phyloP scores from a whole-genome alignment of 2,888 invertebrate genomes.

The Ypsolopha scabrella region DNA sequence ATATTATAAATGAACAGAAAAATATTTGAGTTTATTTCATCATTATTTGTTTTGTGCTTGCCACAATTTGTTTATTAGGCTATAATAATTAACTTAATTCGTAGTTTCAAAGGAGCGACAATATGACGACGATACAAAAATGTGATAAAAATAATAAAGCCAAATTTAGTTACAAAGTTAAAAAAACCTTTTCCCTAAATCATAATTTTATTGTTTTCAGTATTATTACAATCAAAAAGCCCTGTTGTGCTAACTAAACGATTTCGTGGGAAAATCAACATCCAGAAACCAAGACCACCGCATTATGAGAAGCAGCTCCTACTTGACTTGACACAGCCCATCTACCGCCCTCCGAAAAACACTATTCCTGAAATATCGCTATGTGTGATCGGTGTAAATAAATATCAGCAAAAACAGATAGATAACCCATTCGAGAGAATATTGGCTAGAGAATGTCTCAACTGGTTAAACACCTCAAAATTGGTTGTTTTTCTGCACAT shows the following conservation, averaged over 20 bases:
- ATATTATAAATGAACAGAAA: too few relatives aligned
- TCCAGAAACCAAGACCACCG: slow-evolving; percentile 78
- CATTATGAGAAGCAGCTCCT: slow-evolving; percentile 78
- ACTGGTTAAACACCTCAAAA: slow-evolving; percentile 78
- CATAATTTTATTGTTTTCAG: slow-evolving; percentile 29
- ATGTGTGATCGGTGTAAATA: slow-evolving; percentile 54
- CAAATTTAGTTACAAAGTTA: too few relatives aligned
- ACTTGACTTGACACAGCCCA: slow-evolving; percentile 75
- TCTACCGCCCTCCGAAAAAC: slow-evolving; percentile 57
- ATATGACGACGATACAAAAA: too few relatives aligned
- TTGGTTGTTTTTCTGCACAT: slow-evolving; percentile 79
- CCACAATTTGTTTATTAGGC: too few relatives aligned
- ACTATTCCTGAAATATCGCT: slow-evolving; percentile 52
- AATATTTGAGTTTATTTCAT: too few relatives aligned
- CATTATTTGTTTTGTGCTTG: too few relatives aligned
- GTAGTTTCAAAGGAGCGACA: too few relatives aligned
- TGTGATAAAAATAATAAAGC: too few relatives aligned
- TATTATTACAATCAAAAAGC: slow-evolving; percentile 41
- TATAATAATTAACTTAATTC: too few relatives aligned
- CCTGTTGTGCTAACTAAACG: slow-evolving; percentile 71
- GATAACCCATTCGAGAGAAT: slow-evolving; percentile 80
- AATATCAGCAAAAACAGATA: slow-evolving; percentile 24
- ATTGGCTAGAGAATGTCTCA: slow-evolving; percentile 76
- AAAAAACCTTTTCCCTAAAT: too few relatives aligned
- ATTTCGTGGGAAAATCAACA: slow-evolving; percentile 81